Evolutionary conservation across 2,888 invertebrate species (phyloP).

Genomic region (Amphipyra tragopoginis): DNA sequence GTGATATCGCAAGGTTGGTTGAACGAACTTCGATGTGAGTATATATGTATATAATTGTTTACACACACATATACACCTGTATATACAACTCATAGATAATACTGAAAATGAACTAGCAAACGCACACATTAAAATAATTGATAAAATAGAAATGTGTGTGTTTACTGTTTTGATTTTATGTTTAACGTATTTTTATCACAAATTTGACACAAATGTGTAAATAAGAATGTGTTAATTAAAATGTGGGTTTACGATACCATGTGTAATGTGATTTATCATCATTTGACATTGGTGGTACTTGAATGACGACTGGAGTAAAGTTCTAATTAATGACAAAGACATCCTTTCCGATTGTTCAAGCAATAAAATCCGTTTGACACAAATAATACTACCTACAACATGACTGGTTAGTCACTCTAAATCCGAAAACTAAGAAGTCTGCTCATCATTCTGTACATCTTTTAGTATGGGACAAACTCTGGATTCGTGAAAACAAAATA

Average conservation of each 20-base stretch:
- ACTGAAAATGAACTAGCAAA: constrained; percentile 8
- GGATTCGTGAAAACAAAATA: too few relatives aligned
- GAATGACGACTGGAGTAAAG: not conserved
- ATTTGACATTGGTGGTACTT: constrained; percentile 22
- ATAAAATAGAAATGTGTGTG: constrained; percentile 7
- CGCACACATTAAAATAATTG: constrained; percentile 6
- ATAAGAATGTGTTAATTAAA: too few relatives aligned
- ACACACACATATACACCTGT: constrained; percentile 11
- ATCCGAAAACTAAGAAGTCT: too few relatives aligned
- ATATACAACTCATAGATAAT: not conserved
- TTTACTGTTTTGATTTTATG: constrained; percentile 3
- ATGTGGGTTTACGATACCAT: constrained; percentile 29
- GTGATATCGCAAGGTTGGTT: constrained; percentile 70
- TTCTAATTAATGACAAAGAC: too few relatives aligned
- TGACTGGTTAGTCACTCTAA: too few relatives aligned
- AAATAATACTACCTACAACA: too few relatives aligned
- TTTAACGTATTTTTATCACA: constrained; percentile 41
- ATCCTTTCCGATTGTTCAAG: too few relatives aligned
- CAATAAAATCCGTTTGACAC: too few relatives aligned
- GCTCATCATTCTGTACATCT: too few relatives aligned
- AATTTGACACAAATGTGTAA: constrained; percentile 6
- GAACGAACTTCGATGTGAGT: constrained; percentile 62
- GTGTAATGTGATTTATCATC: constrained; percentile 25
- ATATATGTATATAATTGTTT: constrained; percentile 42
- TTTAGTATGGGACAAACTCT: too few relatives aligned